These are phyloP conservation scores for Urocitellus parryii DNA, from an alignment of 2,113 vertebrate species.

Conservation along the genomic window DNA sequence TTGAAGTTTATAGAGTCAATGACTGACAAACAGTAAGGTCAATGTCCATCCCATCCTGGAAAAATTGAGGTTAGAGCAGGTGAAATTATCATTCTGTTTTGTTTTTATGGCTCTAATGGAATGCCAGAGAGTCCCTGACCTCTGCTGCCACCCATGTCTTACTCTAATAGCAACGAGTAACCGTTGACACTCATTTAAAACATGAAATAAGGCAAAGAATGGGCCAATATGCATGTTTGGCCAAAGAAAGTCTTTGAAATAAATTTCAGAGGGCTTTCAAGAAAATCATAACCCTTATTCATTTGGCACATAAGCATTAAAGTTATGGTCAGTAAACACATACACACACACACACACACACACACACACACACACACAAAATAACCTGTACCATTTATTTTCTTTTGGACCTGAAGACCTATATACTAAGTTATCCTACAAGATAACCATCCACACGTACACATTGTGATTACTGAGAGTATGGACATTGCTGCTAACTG, in stretches of 20 bases:
- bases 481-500: not conserved
- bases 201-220: slow-evolving; percentile 87
- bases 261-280: slow-evolving; percentile 78
- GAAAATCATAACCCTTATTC: slow-evolving; percentile 72
- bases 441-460: not conserved
- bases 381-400: slow-evolving; percentile 12
- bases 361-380: not conserved
- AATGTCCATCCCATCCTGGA: slow-evolving; percentile 85
- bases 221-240: slow-evolving; percentile 84
- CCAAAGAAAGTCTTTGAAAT: slow-evolving; percentile 77
- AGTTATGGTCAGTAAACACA: slow-evolving; percentile 38
- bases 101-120: slow-evolving; percentile 87
- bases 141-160: slow-evolving; percentile 84
- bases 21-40: slow-evolving; percentile 88
- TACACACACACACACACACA: slow-evolving; percentile 30
- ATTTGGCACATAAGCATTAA: slow-evolving; percentile 55
- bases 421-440: slow-evolving; percentile 35
- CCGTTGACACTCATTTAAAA: slow-evolving; percentile 89
- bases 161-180: slow-evolving; percentile 86
- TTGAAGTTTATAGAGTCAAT: slow-evolving; percentile 88
- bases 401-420: slow-evolving; percentile 53
- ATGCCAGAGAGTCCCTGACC: slow-evolving; percentile 86
- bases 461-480: not conserved
- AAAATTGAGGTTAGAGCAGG: slow-evolving; percentile 90
- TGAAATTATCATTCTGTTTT: slow-evolving; percentile 90